Evolutionary conservation across 2,888 invertebrate genomes (phyloP).

Genomic region (Crioceris asparagi): DNA sequence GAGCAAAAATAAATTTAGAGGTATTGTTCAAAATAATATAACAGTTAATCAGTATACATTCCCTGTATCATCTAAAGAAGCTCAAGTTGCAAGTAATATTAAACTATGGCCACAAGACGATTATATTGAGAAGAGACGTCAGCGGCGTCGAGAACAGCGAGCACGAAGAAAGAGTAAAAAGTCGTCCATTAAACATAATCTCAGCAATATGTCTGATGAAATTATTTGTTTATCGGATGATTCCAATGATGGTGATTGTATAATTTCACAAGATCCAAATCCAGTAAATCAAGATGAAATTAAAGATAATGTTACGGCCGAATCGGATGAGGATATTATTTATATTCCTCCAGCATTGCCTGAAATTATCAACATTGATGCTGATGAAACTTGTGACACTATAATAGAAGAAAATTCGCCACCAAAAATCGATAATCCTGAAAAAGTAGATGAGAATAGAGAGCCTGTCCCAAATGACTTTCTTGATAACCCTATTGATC

Average conservation of each 20-base stretch:
- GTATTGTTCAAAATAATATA: constrained; percentile 13
- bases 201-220: no score
- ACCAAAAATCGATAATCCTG: not conserved
- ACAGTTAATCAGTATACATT: constrained; percentile 18
- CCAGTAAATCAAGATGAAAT: constrained; percentile 6
- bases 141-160: not conserved
- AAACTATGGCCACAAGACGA: no score
- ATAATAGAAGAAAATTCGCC: constrained; percentile 16
- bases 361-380: constrained; percentile 27
- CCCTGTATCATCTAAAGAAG: no score
- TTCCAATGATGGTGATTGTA: constrained; percentile 16
- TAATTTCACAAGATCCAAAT: constrained; percentile 6
- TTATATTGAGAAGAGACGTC: no score
- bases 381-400: no score
- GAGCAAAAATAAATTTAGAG: no score
- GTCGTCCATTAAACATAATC: constrained; percentile 2
- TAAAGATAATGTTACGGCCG: constrained; percentile 11
- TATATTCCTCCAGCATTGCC: constrained; percentile 27
- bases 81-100: no score
- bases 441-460: constrained; percentile 15
- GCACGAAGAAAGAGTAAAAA: not conserved
- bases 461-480: constrained; percentile 28
- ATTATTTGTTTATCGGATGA: constrained; percentile 10
- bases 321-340: constrained; percentile 22
- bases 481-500: constrained; percentile 19